Evolutionary conservation across 2,888 invertebrate species (phyloP), one percentile per base, ranked within the genome.

Genomic region (Galerucella calmariensis): DNA sequence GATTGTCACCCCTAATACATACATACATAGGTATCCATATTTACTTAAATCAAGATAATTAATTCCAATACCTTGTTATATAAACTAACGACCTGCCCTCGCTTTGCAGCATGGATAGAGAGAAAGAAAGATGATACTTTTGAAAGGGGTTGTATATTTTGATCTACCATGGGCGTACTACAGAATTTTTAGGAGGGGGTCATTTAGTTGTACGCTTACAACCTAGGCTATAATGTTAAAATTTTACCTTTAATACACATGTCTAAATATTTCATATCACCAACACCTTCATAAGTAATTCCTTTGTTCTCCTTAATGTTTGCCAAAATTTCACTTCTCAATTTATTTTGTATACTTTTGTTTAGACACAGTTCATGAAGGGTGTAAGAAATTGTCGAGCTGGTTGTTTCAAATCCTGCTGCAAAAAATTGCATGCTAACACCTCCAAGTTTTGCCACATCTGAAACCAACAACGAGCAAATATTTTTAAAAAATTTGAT

Each of bases 391-490:
- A 91, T 87, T 0, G 91, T 90, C 0, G 91, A 89, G 0, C 90
- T 90, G 0, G 91, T 90, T 9, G 92, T 92, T 84, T 92, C 92
- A 82, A 90, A 92, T 0, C 92, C 92, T 1, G 91, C 92, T 14
- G 90, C 85, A 83, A 91, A 91, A 79, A 92, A 91, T 70, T 80
- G 79, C 6, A 78, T 63, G 5, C 79, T 80, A 58, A 78, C 77
- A 5, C 67, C 70, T n/a, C 58, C 46, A 46, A 68, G 61, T 68
- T 27, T 51, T n/a, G 67, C 46, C 5, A 63, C 51, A 41, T 69
- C 73, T 73, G 12, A 16, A 35, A n/a, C 4, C 10, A 58, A 16
- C 14, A 58, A 56, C 3, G 16, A n/a, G n/a, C n/a, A n/a, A n/a
- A n/a, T n/a, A n/a, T n/a, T n/a, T n/a, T n/a, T n/a, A n/a, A n/a